Evolutionary conservation across 2,888 invertebrate species (phyloP).

Genomic region (Yponomeuta sedellus): DNA sequence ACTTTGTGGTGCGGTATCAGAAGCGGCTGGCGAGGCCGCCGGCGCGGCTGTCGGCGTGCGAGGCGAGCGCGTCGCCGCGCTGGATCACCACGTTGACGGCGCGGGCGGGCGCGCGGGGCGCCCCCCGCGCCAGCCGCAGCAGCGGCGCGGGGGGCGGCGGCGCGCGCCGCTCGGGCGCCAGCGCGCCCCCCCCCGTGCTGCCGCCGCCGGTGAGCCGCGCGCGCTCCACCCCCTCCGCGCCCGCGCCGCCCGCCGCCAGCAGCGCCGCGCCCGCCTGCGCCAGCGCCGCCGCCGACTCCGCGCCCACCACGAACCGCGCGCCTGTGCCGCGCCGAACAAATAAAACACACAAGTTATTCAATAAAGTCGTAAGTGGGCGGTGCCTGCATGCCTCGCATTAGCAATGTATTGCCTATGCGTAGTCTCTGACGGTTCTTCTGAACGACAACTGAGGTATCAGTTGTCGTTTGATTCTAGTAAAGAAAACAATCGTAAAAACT

Average conservation of each 20-base stretch:
- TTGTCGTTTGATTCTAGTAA: too few species aligned
- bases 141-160: slow-evolving; percentile 22
- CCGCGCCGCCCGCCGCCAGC: slow-evolving; percentile 28
- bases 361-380: too few species aligned
- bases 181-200: slow-evolving; percentile 28
- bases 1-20: slow-evolving; percentile 31
- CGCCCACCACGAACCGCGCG: slow-evolving; percentile 56
- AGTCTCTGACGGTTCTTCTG: too few species aligned
- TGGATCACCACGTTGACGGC: slow-evolving; percentile 83
- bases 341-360: too few species aligned
- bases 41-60: slow-evolving; percentile 84
- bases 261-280: slow-evolving; percentile 38
- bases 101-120: slow-evolving; percentile 37
- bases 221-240: slow-evolving; percentile 32
- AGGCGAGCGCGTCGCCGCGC: slow-evolving; percentile 77
- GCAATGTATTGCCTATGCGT: too few species aligned
- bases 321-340: slow-evolving; percentile 31
- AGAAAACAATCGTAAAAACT: too few species aligned
- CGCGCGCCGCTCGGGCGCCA: slow-evolving; percentile 27
- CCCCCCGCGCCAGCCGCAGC: slow-evolving; percentile 27
- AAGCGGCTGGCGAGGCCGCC: slow-evolving; percentile 82
- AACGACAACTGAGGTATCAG: too few species aligned
- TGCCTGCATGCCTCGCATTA: too few species aligned
- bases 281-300: slow-evolving; percentile 45
- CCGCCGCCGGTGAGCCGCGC: slow-evolving; percentile 30